Percentiles rank a stretch among this genome's conserved stretches.
phyloP scores from a whole-genome alignment of 1,140 invertebrate genomes.

The Aphidius gifuensis region DNA sequence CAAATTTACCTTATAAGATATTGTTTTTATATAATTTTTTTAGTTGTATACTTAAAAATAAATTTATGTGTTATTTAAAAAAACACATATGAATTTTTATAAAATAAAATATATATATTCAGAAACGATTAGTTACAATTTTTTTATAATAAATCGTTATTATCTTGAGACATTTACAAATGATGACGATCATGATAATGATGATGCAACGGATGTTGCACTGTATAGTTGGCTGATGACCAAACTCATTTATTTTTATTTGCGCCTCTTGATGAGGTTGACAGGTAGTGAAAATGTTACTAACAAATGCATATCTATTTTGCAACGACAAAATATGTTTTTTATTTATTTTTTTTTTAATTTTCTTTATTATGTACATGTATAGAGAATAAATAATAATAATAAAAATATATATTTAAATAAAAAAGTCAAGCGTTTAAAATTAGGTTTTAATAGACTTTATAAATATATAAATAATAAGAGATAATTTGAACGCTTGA shows the following conservation, averaged over 20 bases:
- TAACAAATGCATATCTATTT: constrained; percentile 1
- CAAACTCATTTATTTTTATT: constrained; percentile 18
- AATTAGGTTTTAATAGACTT: too few species aligned
- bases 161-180: too few species aligned
- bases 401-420: background rate
- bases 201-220: constrained; percentile 23
- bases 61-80: too few species aligned
- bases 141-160: too few species aligned
- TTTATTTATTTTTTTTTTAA: background rate
- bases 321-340: background rate
- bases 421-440: background rate
- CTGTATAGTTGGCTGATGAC: constrained; percentile 17
- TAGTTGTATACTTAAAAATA: too few species aligned
- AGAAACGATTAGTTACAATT: too few species aligned
- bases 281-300: constrained; percentile 22
- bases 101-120: too few species aligned
- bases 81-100: too few species aligned
- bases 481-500: constrained; percentile 11
- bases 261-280: constrained; percentile 9
- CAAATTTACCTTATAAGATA: too few species aligned
- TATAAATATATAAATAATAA: too few species aligned
- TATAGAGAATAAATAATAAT: background rate
- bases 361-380: background rate
- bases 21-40: too few species aligned
- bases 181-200: background rate